Conservation (phyloP, 1,140 invertebrate species). For the Ephestia elutella region DNA sequence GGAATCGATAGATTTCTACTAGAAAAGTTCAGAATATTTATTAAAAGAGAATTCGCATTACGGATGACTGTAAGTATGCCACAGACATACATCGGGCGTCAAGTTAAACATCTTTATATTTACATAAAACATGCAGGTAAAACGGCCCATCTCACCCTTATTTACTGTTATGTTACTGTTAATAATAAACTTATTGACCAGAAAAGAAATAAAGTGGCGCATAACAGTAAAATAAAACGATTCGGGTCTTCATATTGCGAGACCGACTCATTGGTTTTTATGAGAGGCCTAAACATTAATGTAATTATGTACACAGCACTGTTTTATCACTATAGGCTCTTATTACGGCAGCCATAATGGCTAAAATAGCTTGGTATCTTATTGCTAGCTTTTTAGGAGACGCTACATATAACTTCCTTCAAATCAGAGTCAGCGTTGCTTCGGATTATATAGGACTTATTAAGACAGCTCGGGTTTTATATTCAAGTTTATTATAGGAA, state of each 20-base stretch:
- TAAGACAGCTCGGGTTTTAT: background rate
- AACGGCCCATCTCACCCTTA: background rate
- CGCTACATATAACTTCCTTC: background rate
- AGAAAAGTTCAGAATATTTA: too few relatives aligned
- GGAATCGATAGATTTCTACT: too few relatives aligned
- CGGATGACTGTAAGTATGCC: too few relatives aligned
- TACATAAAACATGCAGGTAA: slow-evolving; percentile 1
- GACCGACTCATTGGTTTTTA: slow-evolving; percentile 41
- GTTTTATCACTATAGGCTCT: slow-evolving; percentile 8
- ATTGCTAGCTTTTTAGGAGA: background rate
- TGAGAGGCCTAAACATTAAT: slow-evolving; percentile 28
- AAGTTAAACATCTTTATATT: too few relatives aligned
- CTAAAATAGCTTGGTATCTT: background rate
- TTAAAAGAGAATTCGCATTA: too few relatives aligned
- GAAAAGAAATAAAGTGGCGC: slow-evolving; percentile 29
- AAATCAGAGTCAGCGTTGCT: slow-evolving; percentile 4
- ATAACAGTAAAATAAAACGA: slow-evolving; percentile 50
- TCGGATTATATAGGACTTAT: background rate
- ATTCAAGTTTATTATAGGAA: too few relatives aligned
- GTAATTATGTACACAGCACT: slow-evolving; percentile 26
- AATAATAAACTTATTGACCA: slow-evolving; percentile 23
- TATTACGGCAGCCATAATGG: background rate
- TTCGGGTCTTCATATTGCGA: slow-evolving; percentile 32
- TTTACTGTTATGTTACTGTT: slow-evolving; percentile 7
- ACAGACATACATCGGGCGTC: too few relatives aligned